A percentile compares a stretch with the other conserved stretches of the same genome.
Evolutionary conservation across 1,140 invertebrate species (phyloP).

Genomic region (Vollenhovia emeryi): DNA sequence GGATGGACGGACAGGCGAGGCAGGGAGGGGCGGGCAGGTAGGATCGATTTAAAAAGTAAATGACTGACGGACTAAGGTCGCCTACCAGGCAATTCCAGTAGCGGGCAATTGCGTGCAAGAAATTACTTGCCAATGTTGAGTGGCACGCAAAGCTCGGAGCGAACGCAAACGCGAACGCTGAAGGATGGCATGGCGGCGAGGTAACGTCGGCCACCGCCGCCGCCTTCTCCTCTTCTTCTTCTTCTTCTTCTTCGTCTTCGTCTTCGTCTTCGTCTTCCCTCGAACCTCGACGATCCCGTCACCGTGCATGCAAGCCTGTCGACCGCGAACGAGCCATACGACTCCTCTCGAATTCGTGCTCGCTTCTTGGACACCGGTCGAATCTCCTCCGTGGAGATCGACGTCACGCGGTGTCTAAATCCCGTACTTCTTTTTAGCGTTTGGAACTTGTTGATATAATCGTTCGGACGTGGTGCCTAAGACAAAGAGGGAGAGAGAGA

Average conservation of each 20-base stretch:
- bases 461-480: background rate
- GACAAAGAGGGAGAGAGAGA: too few species aligned
- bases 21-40: conserved; percentile 58
- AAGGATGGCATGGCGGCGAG: conserved; percentile 60
- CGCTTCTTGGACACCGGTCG: conserved; percentile 35
- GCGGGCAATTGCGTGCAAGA: conserved; percentile 84
- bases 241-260: conserved; percentile 29
- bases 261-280: conserved; percentile 68
- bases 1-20: conserved; percentile 68
- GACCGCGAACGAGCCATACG: conserved; percentile 55
- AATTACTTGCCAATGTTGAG: conserved; percentile 82
- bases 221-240: conserved; percentile 62
- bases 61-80: conserved; percentile 81
- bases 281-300: conserved; percentile 76
- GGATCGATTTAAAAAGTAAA: conserved; percentile 82
- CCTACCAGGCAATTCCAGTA: conserved; percentile 83
- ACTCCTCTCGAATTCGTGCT: conserved; percentile 56
- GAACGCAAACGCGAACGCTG: conserved; percentile 67
- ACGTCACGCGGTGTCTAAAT: conserved; percentile 57
- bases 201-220: conserved; percentile 45
- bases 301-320: conserved; percentile 72
- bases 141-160: conserved; percentile 79
- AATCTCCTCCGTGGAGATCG: conserved; percentile 32
- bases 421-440: conserved; percentile 47
- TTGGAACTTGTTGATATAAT: conserved; percentile 26